A percentile compares a stretch with the other conserved stretches of the same genome.
phyloP scores from a whole-genome alignment of 2,113 vertebrate genomes.

The Centropus unirufus region DNA sequence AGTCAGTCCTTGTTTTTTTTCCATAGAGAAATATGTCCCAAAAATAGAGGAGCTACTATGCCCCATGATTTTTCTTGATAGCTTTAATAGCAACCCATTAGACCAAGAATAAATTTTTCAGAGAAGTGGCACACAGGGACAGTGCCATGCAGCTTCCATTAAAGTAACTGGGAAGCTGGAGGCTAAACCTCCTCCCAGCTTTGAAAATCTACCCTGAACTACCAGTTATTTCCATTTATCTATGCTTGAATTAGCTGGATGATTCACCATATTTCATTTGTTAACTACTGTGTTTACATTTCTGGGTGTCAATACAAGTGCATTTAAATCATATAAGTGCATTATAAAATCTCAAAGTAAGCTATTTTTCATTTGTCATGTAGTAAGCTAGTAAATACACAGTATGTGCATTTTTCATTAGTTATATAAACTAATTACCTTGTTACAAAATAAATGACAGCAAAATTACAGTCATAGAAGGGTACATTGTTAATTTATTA shows the following conservation, averaged over 20 bases:
- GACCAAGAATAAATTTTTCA: neutral
- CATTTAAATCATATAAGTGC: neutral
- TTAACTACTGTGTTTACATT: neutral
- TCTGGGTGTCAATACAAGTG: neutral
- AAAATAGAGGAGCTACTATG: neutral
- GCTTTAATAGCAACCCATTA: neutral
- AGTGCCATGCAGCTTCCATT: neutral
- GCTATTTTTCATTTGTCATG: neutral
- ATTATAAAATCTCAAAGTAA: neutral
- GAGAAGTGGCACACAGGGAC: neutral
- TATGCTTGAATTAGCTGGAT: slow-evolving; percentile 11
- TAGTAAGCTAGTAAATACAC: slow-evolving; percentile 4
- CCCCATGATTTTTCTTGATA: neutral
- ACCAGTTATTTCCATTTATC: neutral
- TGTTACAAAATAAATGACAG: slow-evolving; percentile 37
- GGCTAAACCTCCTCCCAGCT: neutral
- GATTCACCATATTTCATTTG: slow-evolving; percentile 18
- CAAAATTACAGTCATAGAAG: slow-evolving; percentile 37
- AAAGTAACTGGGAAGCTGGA: neutral
- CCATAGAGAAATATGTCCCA: slow-evolving; percentile 8
- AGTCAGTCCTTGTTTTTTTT: neutral
- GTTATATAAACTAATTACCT: slow-evolving; percentile 38
- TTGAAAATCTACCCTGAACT: neutral
- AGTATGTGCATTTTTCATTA: neutral
- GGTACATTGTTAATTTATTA: neutral